These are phyloP conservation scores for Enteromius argenteus DNA, from an alignment of 2,797 vertebrate species.

Conservation along the genomic window DNA sequence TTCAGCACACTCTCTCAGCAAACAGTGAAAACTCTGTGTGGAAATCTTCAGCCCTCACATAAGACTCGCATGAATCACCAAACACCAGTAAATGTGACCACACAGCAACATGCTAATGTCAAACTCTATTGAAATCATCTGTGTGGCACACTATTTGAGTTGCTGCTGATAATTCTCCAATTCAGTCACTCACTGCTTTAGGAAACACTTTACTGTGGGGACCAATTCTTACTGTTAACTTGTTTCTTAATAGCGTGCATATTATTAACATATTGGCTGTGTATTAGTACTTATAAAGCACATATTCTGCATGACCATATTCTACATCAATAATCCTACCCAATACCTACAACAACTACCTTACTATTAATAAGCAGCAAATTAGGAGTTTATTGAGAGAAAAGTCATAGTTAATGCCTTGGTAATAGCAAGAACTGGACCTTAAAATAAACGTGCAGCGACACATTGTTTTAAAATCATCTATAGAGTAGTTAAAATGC, in stretches of 20 bases:
- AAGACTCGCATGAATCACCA: neutral
- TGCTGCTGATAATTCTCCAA: neutral
- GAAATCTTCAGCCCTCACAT: neutral
- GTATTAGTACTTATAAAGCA: neutral
- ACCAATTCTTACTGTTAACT: neutral
- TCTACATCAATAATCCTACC: neutral
- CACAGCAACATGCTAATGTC: neutral
- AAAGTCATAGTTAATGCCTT: neutral
- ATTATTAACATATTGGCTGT: neutral
- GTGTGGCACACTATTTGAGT: neutral
- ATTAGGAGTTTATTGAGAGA: neutral
- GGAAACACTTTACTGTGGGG: neutral
- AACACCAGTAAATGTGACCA: neutral
- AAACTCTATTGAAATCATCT: neutral
- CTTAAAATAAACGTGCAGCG: too few relatives aligned
- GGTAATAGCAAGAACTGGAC: too few relatives aligned
- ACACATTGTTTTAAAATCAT: neutral
- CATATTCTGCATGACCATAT: neutral
- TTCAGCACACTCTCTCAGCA: neutral
- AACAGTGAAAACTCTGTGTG: neutral
- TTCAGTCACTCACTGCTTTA: neutral
- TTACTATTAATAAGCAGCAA: neutral
- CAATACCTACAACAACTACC: neutral
- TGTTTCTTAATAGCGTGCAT: neutral
- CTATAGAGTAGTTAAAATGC: neutral